Evolutionary conservation across 2,797 vertebrate genomes (phyloP), one percentile per base, ranked within the genome.

Genomic region (Anguilla megastoma): DNA sequence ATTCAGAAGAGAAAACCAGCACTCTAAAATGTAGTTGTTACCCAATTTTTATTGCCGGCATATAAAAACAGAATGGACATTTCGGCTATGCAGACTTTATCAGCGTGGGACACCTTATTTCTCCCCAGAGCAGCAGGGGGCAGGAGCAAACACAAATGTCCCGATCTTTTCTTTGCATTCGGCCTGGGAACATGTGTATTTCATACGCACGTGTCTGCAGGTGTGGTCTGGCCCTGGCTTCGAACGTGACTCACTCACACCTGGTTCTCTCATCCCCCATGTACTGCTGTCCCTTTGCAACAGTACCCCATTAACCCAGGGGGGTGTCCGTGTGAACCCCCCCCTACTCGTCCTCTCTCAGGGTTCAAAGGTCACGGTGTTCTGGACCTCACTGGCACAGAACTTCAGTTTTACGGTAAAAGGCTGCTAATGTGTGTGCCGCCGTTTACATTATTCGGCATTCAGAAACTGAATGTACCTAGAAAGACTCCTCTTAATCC

Each of bases 231-330:
- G 24, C 45, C 30, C 58, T 30, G 76, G 41, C 16, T 12, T 36
- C 58, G 33, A 45, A 36, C 21, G 56, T 87, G 76, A 87, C 33
- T 82, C 36, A 66, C 76, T 48, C 76, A 87, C 76, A 82, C 54
- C 24, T 82, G 41, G 86, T 48, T 8, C 76, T 87, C 56, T 82
- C 18, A 52, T 83, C 8, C 30, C n/a, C 36, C 24, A 27, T 54
- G n/a, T 52, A 66, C 54, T 9, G 21, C 33, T 80, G 18, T 50
- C 52, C 30, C 71, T 14, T 33, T 12, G 10, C 74, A 21, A 50
- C 16, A 21, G 41, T 48, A 18, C 41, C 41, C 76, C 7, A n/a
- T 6, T 45, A 80, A 24, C 41, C 36, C 18, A 79, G 16, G 24
- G 76, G 36, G 76, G 30, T 6, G 76, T 50, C 7, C 41, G 7